Conservation (phyloP, 1,140 invertebrate genomes). For the Telenomus remus region DNA sequence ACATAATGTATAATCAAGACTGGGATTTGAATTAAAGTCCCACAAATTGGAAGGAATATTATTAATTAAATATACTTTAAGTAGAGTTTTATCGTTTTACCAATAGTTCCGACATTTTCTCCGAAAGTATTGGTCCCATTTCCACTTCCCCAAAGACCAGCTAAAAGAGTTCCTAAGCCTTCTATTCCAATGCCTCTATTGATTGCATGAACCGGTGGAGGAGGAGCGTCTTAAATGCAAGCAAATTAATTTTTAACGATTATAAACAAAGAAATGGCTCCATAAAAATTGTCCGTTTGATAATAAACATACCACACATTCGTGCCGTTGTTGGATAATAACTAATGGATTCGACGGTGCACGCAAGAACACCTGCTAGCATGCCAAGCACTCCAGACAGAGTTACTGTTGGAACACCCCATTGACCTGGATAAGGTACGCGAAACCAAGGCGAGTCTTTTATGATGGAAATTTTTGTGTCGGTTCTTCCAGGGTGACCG, state of each 20-base stretch:
- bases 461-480: conserved; percentile 84
- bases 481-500: conserved; percentile 85
- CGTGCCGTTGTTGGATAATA: conserved; percentile 92
- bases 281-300: conserved; percentile 23
- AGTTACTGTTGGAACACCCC: conserved; percentile 87
- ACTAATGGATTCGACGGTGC: conserved; percentile 90
- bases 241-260: background rate
- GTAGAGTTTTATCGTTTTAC: conserved; percentile 63
- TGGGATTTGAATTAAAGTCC: too few species aligned
- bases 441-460: conserved; percentile 87
- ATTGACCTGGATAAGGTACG: conserved; percentile 91
- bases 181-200: conserved; percentile 90
- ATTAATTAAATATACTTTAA: too few species aligned
- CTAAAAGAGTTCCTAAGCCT: conserved; percentile 87
- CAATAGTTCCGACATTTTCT: conserved; percentile 93
- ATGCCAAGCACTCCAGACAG: conserved; percentile 87
- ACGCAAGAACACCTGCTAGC: conserved; percentile 88
- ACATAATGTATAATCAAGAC: too few species aligned
- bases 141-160: conserved; percentile 87
- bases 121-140: conserved; percentile 93
- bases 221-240: conserved; percentile 79
- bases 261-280: background rate
- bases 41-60: too few species aligned
- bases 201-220: conserved; percentile 89
- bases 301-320: conserved; percentile 80